Conservation (phyloP, 2,797 vertebrate genomes). For the Benthosema pterotum region DNA sequence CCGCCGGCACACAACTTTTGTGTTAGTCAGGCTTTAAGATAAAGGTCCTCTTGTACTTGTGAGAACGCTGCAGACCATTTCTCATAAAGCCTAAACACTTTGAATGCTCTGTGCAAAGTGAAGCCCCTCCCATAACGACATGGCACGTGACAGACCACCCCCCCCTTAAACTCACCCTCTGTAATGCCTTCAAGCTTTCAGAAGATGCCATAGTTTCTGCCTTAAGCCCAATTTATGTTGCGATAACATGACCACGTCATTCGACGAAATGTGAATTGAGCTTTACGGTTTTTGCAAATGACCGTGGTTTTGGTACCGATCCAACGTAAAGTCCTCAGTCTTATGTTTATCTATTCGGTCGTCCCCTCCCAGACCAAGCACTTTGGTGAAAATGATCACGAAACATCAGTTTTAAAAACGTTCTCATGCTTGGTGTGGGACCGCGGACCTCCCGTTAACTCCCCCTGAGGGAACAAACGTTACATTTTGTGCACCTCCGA, state of each 20-base stretch:
- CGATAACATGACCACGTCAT: no score
- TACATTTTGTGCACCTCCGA: constrained; percentile 6
- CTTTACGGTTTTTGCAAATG: constrained; percentile 1
- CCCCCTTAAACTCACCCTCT: constrained; percentile 48
- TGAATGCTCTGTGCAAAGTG: constrained; percentile 52
- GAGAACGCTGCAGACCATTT: constrained; percentile 47
- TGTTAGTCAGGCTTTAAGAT: constrained; percentile 1
- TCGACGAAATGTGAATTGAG: no score
- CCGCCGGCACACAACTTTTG: no score
- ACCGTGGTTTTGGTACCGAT: constrained; percentile 34
- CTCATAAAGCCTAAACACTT: constrained; percentile 35
- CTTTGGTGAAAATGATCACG: no score
- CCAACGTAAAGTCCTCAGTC: no score
- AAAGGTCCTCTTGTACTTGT: constrained; percentile 39
- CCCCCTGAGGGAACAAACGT: no score
- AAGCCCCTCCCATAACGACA: constrained; percentile 45
- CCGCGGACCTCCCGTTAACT: background rate
- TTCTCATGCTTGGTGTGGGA: no score
- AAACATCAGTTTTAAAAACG: background rate
- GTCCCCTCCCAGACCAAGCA: no score
- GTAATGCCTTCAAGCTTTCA: constrained; percentile 50
- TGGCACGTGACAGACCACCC: constrained; percentile 62
- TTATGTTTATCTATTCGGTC: no score
- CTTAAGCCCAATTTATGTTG: background rate
- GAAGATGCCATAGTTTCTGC: constrained; percentile 22